Evolutionary conservation across 2,797 vertebrate species (phyloP).

Genomic region (Paguma larvata): DNA sequence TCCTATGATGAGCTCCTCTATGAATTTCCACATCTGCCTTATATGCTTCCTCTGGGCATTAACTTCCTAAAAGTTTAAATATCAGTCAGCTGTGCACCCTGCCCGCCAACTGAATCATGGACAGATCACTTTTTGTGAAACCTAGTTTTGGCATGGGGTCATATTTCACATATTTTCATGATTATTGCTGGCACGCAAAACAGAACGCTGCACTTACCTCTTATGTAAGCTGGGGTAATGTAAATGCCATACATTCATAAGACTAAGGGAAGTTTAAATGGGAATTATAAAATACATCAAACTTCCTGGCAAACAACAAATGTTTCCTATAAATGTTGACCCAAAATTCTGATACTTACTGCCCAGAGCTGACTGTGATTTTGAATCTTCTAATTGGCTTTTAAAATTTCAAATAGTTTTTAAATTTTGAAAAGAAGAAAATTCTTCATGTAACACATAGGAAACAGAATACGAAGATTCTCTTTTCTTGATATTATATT

Average conservation of each 20-base stretch:
- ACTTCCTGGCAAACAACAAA: neutral
- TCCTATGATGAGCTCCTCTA: constrained; percentile 4
- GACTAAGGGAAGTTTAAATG: neutral
- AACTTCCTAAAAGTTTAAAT: constrained; percentile 54
- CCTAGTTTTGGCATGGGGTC: constrained; percentile 31
- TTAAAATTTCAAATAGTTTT: constrained; percentile 38
- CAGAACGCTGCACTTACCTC: neutral
- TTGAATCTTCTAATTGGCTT: neutral
- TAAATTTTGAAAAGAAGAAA: neutral
- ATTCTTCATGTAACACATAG: neutral
- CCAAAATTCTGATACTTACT: neutral
- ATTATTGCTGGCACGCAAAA: constrained; percentile 41
- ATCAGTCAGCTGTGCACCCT: neutral
- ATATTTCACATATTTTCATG: constrained; percentile 51
- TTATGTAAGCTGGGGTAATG: neutral
- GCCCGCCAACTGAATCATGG: neutral
- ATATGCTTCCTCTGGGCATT: constrained; percentile 34
- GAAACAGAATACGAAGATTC: neutral
- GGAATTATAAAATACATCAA: constrained; percentile 18
- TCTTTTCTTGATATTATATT: neutral
- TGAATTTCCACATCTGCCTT: constrained; percentile 46
- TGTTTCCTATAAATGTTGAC: neutral
- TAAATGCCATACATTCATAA: neutral
- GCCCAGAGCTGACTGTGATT: neutral
- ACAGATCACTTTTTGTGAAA: constrained; percentile 49